Evolutionary conservation across 2,888 invertebrate genomes (phyloP).

Genomic region (Archaeoteleia sp.): DNA sequence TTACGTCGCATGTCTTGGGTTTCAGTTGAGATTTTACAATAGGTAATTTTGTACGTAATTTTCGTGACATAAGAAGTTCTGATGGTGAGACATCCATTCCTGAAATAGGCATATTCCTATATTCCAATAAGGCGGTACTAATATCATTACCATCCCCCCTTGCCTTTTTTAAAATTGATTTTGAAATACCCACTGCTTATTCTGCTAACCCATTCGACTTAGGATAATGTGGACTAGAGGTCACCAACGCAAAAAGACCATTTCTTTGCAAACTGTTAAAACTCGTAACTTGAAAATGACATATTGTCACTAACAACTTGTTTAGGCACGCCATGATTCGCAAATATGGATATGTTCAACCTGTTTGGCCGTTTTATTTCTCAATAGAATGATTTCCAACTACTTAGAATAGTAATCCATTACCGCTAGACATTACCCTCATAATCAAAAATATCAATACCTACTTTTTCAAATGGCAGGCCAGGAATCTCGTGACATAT

Average conservation of each 20-base stretch:
- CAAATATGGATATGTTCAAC: conserved; percentile 9
- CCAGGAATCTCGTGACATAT: too few relatives aligned
- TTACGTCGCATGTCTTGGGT: neutral
- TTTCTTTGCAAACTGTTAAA: conserved; percentile 4
- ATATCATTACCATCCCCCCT: neutral
- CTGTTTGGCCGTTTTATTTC: conserved; percentile 26
- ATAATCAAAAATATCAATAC: too few relatives aligned
- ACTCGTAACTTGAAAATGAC: conserved; percentile 1
- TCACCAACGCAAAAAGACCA: conserved; percentile 26
- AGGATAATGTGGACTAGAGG: conserved; percentile 25
- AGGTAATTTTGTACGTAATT: conserved; percentile 12
- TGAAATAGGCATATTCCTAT: conserved; percentile 23
- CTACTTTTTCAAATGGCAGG: too few relatives aligned
- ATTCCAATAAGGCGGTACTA: conserved; percentile 15
- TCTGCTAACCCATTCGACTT: conserved; percentile 25
- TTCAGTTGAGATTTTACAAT: neutral
- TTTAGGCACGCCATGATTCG: conserved; percentile 7
- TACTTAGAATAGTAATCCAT: conserved; percentile 43
- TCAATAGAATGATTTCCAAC: conserved; percentile 27
- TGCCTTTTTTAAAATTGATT: conserved; percentile 28
- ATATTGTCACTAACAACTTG: conserved; percentile 27
- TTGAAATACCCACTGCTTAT: conserved; percentile 45
- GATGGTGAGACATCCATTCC: conserved; percentile 25
- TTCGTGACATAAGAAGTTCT: conserved; percentile 27
- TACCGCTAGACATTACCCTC: conserved; percentile 6